phyloP scores from a whole-genome alignment of 2,113 vertebrate species.

The Origma solitaria region DNA sequence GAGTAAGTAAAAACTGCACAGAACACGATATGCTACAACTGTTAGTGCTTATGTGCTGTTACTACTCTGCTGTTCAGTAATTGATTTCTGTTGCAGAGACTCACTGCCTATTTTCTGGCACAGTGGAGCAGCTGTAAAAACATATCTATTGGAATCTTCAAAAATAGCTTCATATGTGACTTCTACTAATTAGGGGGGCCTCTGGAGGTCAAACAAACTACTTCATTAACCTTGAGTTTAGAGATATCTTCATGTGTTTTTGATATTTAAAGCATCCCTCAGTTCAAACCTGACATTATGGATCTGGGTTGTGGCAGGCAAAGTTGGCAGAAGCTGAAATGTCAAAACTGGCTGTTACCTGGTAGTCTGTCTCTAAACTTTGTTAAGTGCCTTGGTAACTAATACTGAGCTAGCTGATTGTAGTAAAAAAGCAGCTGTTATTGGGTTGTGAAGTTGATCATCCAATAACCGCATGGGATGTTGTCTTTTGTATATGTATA shows the following conservation, averaged over 20 bases:
- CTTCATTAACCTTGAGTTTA: not conserved
- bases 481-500: not conserved
- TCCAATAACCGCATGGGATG: not conserved
- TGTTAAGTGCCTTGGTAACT: not conserved
- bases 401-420: not conserved
- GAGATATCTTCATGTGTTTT: fast-evolving
- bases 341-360: not conserved
- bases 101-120: fast-evolving
- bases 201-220: not conserved
- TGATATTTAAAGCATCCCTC: fast-evolving
- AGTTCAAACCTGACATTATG: not conserved
- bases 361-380: not conserved
- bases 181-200: fast-evolving
- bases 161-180: not conserved
- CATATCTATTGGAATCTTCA: not conserved
- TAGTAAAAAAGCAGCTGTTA: not conserved
- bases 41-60: not conserved
- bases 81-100: not conserved
- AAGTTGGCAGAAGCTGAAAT: not conserved
- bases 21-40: fast-evolving
- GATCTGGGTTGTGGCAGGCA: not conserved
- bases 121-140: not conserved
- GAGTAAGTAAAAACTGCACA: slow-evolving; percentile 58
- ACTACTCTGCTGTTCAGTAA: not conserved
- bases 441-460: not conserved